Percentiles rank a stretch among this genome's conserved stretches.
Conservation (phyloP, 2,888 invertebrate species). For the Onchidella celtica region DNA sequence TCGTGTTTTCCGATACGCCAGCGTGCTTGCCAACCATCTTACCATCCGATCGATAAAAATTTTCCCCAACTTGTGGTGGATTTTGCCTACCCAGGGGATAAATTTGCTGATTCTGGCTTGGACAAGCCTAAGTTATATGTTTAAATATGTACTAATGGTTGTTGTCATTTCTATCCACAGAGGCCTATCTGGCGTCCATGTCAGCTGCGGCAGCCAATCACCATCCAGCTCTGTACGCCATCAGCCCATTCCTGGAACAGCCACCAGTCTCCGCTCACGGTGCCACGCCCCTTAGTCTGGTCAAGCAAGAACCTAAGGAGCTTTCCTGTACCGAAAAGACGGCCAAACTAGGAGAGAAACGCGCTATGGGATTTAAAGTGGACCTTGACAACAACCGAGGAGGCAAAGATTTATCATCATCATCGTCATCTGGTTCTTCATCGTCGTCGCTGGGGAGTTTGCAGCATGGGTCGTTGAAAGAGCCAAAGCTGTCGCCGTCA, state of each 20-base stretch:
- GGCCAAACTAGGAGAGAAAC: slow-evolving; percentile 15
- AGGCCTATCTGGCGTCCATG: slow-evolving; percentile 30
- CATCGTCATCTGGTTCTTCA: not conserved
- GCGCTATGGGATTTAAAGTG: slow-evolving; percentile 14
- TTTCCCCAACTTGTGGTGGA: too few species aligned
- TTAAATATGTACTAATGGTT: too few species aligned
- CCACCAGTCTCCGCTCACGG: not conserved
- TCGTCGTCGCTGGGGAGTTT: not conserved
- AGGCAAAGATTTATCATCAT: not conserved
- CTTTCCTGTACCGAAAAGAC: slow-evolving; percentile 30
- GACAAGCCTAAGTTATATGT: too few species aligned
- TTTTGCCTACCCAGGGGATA: too few species aligned
- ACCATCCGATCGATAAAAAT: too few species aligned
- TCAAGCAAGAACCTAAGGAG: slow-evolving; percentile 49
- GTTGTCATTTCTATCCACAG: slow-evolving; percentile 23
- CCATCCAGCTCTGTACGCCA: slow-evolving; percentile 40
- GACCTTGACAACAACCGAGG: slow-evolving; percentile 18
- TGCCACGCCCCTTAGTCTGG: slow-evolving; percentile 35
- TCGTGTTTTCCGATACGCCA: too few species aligned
- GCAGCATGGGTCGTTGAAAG: not conserved
- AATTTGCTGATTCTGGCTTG: too few species aligned
- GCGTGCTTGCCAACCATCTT: too few species aligned
- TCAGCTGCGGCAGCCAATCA: slow-evolving; percentile 27
- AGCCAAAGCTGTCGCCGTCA: slow-evolving; percentile 32
- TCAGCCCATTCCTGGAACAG: slow-evolving; percentile 30